These are phyloP conservation scores for Trisateles emortualis DNA, from an alignment of 2,888 invertebrate genomes.

Conservation along the genomic window DNA sequence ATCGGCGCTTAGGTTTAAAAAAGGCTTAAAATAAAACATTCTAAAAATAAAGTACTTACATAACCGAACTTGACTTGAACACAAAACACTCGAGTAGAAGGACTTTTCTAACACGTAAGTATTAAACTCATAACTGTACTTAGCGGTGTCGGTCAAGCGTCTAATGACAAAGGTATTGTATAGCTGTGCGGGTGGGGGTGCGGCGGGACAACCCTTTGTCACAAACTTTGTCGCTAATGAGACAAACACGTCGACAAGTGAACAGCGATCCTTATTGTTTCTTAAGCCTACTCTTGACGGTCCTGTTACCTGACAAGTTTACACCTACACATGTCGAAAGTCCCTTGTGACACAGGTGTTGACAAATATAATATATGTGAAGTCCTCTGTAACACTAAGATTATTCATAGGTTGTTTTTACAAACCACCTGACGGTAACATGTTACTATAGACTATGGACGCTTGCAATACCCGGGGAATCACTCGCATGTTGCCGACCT, in stretches of 20 bases:
- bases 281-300: neutral
- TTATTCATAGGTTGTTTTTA: too few species aligned
- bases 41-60: neutral
- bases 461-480: too few species aligned
- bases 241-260: neutral
- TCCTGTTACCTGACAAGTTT: neutral
- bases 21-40: neutral
- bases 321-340: too few species aligned
- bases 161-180: conserved; percentile 9
- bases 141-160: conserved; percentile 5
- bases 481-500: too few species aligned
- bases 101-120: neutral
- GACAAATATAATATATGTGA: too few species aligned
- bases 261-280: neutral
- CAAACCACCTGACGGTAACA: too few species aligned
- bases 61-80: neutral
- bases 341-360: too few species aligned
- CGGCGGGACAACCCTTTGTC: neutral
- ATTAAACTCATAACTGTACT: conserved; percentile 2
- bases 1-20: too few species aligned
- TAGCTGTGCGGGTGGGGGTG: too few species aligned
- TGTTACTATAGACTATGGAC: too few species aligned
- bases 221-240: neutral
- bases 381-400: too few species aligned
- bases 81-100: neutral